These are phyloP conservation scores for Stichopus chloronotus DNA, from an alignment of 35 echinoderm and acorn worm genomes.

Conservation along the genomic window DNA sequence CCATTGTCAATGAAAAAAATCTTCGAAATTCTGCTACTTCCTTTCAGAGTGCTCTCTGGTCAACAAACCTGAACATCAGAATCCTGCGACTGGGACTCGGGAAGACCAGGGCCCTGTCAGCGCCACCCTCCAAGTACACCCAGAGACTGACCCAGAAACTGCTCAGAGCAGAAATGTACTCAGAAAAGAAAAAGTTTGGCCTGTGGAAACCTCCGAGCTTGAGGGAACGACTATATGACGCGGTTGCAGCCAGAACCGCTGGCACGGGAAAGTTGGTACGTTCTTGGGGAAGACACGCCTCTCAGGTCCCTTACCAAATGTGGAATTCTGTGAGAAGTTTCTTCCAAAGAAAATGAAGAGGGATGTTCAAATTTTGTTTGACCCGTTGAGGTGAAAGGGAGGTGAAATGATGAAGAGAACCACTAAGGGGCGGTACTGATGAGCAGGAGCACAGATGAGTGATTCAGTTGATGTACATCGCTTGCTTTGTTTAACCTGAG, in stretches of 20 bases:
- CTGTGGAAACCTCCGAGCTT: conserved; percentile 40
- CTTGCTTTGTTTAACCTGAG: no score
- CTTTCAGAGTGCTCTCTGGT: background rate
- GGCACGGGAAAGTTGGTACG: background rate
- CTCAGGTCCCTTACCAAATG: background rate
- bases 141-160: conserved; percentile 12
- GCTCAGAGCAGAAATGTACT: conserved; percentile 55
- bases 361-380: no score
- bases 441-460: no score
- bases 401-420: no score
- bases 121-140: background rate
- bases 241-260: background rate
- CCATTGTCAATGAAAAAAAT: no score
- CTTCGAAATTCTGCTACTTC: background rate
- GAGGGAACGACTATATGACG: background rate
- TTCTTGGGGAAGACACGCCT: background rate
- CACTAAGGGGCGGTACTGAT: no score
- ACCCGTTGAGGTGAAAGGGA: no score
- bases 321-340: background rate
- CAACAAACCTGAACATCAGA: background rate
- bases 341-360: conserved; percentile 4
- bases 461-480: no score
- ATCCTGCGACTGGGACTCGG: conserved; percentile 37
- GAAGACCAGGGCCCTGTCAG: background rate
- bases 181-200: conserved; percentile 46